Evolutionary conservation across 2,113 vertebrate genomes (phyloP), one percentile per base, ranked within the genome.

Genomic region (Spea bombifrons): DNA sequence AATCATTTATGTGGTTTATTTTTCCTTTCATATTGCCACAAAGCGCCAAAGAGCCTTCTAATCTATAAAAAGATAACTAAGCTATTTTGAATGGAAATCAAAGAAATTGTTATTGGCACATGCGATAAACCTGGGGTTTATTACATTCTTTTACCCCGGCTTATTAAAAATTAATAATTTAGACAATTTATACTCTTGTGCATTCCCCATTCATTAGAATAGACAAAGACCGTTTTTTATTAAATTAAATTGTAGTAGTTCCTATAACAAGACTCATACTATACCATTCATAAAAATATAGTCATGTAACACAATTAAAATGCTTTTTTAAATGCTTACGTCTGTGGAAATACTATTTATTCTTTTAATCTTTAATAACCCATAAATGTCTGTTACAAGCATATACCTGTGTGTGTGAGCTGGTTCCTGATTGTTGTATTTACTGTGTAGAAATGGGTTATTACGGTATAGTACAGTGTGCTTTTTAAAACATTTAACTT

Each of bases 41-140:
- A 49, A 66, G 30, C 9, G n/a, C 68, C 63, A 61, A 73, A 44
- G 12, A 55, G 70, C 48, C 7, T n/a, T 74, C 44, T 74, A 80
- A 80, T 73, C 78, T 68, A 68, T 68, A 68, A 74, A 68, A 67
- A 68, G 71, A 74, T 80, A 80, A 74, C 53, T 59, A n/a, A 80
- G 65, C 17, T 67, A 68, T 80, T 80, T 67, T 50, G 71, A 69
- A 80, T 13, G 3, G 53, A 74, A 74, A 80, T 74, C 78, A 80
- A 59, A 80, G 71, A 67, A 59, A 44, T 44, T 7, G 45, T 59
- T 47, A 49, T 66, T 66, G 9, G 57, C 8, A n/a, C 15, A 73
- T 45, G 68, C 16, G 50, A 74, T 68, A 52, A 55, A 61, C 8
- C 5, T 66, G 43, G 12, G 12, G 10, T 79, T 79, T 79, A 73